Base-by-base conservation (phyloP, 2,797 vertebrate species). In the Sebastiscus tertius region DNA sequence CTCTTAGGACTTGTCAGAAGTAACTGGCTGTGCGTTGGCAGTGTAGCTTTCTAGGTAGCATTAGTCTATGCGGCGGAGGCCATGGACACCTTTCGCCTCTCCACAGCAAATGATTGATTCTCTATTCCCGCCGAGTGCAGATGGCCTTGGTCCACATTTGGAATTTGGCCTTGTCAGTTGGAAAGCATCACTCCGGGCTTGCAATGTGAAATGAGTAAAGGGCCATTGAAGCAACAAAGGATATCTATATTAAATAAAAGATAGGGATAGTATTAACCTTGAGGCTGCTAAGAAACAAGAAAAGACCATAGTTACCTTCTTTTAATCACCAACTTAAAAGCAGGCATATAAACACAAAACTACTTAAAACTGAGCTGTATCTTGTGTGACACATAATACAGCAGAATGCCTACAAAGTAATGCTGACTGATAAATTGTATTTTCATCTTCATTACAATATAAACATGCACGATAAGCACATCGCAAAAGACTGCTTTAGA, bases 71-170 rank as follows among this genome's bases (percentile, higher is more conserved):
- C 1, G 4, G 46, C 7, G 3, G 72, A 86, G 82, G 82, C 87
- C 79, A 85, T 59, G 78, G 84, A 85, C 76, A 91, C 84, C 71
- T 81, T 88, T 92, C 86, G 90, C 88, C 88, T 87, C 77, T 82
- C 26, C 65, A 71, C 79, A 79, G 77, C 33, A 77, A 77, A 87
- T 90, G 89, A 93, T 90, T 93, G 91, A 93, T 91, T 89, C 85
- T 86, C 81, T 71, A 72, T 91, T 87, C 84, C 79, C 72, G 46
- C 59, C 26, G 55, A 85, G 85, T 67, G 68, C 67, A 79, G 73
- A 86, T 88, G 85, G 82, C 82, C 85, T 72, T 77, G 79, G 86
- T 80, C 67, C 72, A 84, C 77, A 78, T 86, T 83, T 82, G 74
- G 85, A 88, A 86, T 75, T 20, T 67, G 75, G 85, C 88, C 90